These are phyloP conservation scores for Sericinus montela DNA, from an alignment of 2,888 invertebrate genomes.

Conservation along the genomic window DNA sequence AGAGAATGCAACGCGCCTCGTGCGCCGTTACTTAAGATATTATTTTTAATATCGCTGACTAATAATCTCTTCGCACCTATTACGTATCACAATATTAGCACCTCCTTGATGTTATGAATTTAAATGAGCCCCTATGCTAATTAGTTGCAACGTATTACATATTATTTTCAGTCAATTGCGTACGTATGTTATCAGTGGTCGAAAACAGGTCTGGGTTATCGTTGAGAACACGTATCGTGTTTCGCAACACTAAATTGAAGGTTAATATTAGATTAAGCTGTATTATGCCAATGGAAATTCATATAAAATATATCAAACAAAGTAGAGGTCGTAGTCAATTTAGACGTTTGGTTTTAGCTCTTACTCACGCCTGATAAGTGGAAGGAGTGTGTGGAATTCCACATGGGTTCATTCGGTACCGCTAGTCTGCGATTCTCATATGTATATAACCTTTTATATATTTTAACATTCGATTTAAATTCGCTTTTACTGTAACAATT, in stretches of 20 bases:
- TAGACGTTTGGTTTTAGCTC: too few species aligned
- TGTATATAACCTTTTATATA: too few species aligned
- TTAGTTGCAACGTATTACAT: constrained; percentile 1
- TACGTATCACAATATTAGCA: background rate
- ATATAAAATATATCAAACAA: too few species aligned
- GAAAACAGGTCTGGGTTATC: background rate
- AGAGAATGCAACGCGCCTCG: background rate
- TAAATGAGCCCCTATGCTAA: constrained; percentile 4
- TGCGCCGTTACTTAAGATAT: background rate
- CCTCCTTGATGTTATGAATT: constrained; percentile 1
- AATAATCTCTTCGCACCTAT: constrained; percentile 1
- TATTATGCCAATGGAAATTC: too few species aligned
- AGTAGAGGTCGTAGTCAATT: too few species aligned
- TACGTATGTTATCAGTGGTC: background rate
- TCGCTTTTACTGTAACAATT: too few species aligned
- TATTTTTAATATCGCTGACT: constrained; percentile 9
- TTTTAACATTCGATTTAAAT: too few species aligned
- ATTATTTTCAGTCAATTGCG: background rate
- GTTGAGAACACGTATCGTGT: background rate
- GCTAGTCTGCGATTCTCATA: too few species aligned
- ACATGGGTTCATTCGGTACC: too few species aligned
- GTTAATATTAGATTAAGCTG: background rate
- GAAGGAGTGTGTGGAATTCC: too few species aligned
- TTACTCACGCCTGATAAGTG: too few species aligned
- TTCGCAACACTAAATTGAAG: too few species aligned